A percentile compares a stretch with the other conserved stretches of the same genome.
Conservation (phyloP, 2,888 invertebrate species). For the Xestoiulus laeticollis region DNA sequence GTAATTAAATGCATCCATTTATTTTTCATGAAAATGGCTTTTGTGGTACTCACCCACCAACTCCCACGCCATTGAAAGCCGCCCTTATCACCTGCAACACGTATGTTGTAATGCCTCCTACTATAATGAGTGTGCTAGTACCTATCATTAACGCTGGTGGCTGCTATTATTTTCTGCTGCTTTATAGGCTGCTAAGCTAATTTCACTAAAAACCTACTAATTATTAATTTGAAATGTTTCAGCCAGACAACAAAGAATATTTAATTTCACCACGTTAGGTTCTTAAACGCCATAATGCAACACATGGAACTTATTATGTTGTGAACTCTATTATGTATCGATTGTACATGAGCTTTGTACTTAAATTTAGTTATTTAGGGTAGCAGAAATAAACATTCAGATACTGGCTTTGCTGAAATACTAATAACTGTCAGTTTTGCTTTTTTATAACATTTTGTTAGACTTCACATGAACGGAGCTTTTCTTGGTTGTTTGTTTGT, state of each 20-base stretch:
- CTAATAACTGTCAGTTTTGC: no score
- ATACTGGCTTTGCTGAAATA: no score
- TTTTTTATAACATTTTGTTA: no score
- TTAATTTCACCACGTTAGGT: neutral
- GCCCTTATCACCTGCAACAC: constrained; percentile 27
- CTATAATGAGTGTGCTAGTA: neutral
- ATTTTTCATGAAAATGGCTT: constrained; percentile 27
- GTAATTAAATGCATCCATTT: constrained; percentile 17
- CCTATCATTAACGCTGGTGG: constrained; percentile 26
- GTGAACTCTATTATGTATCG: no score
- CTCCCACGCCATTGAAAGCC: neutral
- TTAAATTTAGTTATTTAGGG: no score
- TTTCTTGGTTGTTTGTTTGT: no score
- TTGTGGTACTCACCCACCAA: neutral
- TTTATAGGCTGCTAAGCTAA: neutral
- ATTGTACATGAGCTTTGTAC: no score
- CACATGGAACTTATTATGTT: no score
- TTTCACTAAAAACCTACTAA: neutral
- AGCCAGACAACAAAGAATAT: neutral
- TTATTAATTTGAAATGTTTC: neutral
- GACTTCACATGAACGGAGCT: no score
- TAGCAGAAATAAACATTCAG: no score
- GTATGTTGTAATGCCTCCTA: neutral
- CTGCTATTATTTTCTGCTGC: neutral
- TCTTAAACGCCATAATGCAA: no score